A percentile compares a stretch with the other conserved stretches of the same genome.
phyloP scores from a whole-genome alignment of 2,797 vertebrate genomes.

The Varecia variegata region DNA sequence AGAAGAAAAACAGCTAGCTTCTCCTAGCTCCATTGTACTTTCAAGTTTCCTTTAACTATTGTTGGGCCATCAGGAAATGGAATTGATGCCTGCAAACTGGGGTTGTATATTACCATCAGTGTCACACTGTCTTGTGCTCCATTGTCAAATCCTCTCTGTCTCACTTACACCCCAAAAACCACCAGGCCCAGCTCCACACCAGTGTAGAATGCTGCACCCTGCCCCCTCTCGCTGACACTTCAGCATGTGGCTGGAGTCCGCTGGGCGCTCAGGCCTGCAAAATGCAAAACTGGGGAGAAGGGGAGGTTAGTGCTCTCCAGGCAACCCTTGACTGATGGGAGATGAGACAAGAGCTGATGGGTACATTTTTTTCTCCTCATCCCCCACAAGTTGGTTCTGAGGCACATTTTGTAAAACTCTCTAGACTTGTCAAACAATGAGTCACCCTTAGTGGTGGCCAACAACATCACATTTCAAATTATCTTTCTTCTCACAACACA shows the following conservation, averaged over 20 bases:
- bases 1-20: not conserved
- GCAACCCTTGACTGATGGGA: not conserved
- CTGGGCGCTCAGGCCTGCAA: not conserved
- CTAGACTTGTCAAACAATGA: not conserved
- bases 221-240: not conserved
- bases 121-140: fast-evolving
- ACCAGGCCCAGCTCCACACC: not conserved
- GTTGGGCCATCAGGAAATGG: not conserved
- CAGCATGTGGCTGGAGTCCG: not conserved
- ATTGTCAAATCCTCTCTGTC: not conserved
- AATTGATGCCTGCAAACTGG: not conserved
- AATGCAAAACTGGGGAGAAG: not conserved
- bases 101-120: too few relatives aligned
- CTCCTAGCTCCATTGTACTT: not conserved
- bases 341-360: not conserved
- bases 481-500: not conserved
- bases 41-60: not conserved
- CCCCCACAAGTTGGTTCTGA: not conserved
- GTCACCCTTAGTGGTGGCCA: not conserved
- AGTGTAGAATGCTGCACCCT: too few relatives aligned
- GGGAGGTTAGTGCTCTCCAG: fast-evolving
- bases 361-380: not conserved
- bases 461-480: not conserved
- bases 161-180: not conserved
- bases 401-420: not conserved